These are phyloP conservation scores for Byasa hedistus DNA, from an alignment of 2,888 invertebrate species.

Conservation along the genomic window DNA sequence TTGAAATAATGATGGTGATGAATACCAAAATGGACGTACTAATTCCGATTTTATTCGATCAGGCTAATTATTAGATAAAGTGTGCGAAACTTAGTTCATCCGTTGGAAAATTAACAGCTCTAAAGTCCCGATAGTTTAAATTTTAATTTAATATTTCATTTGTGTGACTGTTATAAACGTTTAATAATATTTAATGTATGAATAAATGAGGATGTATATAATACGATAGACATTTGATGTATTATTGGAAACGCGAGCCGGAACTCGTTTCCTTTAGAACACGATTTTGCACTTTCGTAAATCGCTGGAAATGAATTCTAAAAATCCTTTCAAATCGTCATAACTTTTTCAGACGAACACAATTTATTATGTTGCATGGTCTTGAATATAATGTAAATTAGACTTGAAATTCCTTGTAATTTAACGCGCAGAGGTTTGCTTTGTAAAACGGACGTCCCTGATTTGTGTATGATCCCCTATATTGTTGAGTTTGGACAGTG, in stretches of 20 bases:
- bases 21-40: no score
- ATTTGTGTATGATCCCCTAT: no score
- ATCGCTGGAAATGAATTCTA: constrained; percentile 1
- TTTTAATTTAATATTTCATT: not conserved
- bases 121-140: not conserved
- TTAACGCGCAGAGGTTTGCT: no score
- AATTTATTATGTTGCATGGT: no score
- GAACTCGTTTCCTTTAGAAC: not conserved
- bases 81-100: no score
- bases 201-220: not conserved
- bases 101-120: not conserved
- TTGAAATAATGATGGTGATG: no score
- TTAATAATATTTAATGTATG: not conserved
- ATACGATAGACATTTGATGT: not conserved
- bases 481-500: no score
- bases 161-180: not conserved
- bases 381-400: no score
- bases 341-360: not conserved
- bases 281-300: constrained; percentile 6
- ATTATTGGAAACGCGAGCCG: not conserved
- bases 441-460: no score
- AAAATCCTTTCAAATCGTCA: not conserved
- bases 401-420: no score
- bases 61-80: not conserved
- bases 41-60: no score